A percentile compares a stretch with the other conserved stretches of the same genome.
phyloP scores from a whole-genome alignment of 2,113 vertebrate species.

The Leptobrachium leishanense region DNA sequence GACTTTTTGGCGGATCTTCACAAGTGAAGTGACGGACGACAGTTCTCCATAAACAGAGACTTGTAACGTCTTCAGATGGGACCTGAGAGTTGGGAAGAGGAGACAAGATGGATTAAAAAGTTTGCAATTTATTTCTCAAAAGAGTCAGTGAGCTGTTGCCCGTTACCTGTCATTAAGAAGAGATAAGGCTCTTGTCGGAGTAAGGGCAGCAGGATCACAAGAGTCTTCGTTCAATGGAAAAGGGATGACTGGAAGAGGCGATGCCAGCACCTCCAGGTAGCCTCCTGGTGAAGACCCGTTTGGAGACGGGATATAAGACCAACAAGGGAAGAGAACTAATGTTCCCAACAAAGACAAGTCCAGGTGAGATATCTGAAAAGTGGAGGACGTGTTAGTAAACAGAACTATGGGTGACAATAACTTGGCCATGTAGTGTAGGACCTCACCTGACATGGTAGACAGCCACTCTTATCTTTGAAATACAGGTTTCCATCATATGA shows the following conservation, averaged over 20 bases:
- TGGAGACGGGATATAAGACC: constrained; percentile 75
- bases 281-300: constrained; percentile 40
- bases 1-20: constrained; percentile 64
- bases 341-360: constrained; percentile 67
- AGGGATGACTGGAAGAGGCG: constrained; percentile 63
- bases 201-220: background rate
- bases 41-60: constrained; percentile 68
- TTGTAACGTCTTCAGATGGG: constrained; percentile 46
- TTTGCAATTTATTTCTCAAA: too few species aligned
- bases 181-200: background rate
- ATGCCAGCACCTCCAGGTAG: constrained; percentile 70
- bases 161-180: constrained; percentile 58
- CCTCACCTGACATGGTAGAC: constrained; percentile 72
- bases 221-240: constrained; percentile 15
- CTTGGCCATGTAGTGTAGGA: background rate
- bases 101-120: background rate
- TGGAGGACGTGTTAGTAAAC: background rate
- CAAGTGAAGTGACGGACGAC: constrained; percentile 64
- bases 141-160: too few species aligned
- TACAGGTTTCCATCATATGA: constrained; percentile 62
- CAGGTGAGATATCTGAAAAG: constrained; percentile 65
- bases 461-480: constrained; percentile 68
- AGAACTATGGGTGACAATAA: background rate
- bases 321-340: constrained; percentile 74
- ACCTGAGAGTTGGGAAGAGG: constrained; percentile 20